Base-by-base conservation (phyloP, 1,140 invertebrate species). In the Monochamus saltuarius region DNA sequence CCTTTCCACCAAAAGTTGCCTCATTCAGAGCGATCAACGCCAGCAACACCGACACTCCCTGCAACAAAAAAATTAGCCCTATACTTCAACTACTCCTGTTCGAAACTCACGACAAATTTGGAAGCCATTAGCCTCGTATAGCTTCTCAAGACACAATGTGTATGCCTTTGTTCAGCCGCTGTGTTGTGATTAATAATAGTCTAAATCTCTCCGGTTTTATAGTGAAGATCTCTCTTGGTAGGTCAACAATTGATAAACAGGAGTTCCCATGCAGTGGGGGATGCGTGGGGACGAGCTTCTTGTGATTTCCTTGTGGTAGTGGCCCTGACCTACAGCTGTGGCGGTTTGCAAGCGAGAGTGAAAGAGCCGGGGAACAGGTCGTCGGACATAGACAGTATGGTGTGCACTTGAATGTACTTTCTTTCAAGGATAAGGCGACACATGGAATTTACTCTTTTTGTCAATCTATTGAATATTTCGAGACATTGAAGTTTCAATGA, bases 1-100 rank as follows among this genome's bases (percentile, higher is more conserved):
- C 73, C 61, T 74, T 73, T 11, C 72, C 70, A 42, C 68, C 70
- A 57, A 74, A 71, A 39, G 71, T 74, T 2, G 65, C 71, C 38
- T 55, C 64, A 57, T 60, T 36, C 38, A 61, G 63, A 19, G 56
- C 64, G 22, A 68, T 14, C 19, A 72, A 19, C 40, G 54, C 52
- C 19, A 61, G 39, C 37, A 71, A 22, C n/a, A 67, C 56, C 56
- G 71, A 51, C 40, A 70, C 35, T 19, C 64, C 58, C 72, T 74
- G 51, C 35, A 72, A 73, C 46, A 56, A 42, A 64, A 64, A 65
- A 36, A 47, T 43, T 16, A n/a, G 4, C 4, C 43, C n/a, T 17
- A 13, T 17, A 13, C n/a, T 42, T 13, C 16, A 42, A 13, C 40
- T 13, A 2, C 2, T 42, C 16, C 40, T 4, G 2, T 47, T 7